phyloP scores from a whole-genome alignment of 1,140 invertebrate species.

The Aphelinus certus region DNA sequence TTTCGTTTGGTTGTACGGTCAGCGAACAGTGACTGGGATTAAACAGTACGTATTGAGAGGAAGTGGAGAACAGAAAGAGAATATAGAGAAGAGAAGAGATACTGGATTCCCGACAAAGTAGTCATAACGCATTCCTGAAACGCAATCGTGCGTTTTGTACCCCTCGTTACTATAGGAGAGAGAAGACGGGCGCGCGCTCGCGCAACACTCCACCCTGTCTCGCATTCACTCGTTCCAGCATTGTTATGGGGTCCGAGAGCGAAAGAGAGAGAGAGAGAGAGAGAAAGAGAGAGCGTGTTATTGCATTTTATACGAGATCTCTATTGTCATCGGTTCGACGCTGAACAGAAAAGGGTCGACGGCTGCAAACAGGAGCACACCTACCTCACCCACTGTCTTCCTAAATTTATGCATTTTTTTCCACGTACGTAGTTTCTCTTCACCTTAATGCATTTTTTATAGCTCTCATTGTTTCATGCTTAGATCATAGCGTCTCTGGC shows the following conservation, averaged over 20 bases:
- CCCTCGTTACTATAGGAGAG: constrained; percentile 52
- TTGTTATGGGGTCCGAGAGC: too few species aligned
- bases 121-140: constrained; percentile 62
- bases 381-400: neutral
- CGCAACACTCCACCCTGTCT: neutral
- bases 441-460: constrained; percentile 26
- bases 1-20: too few species aligned
- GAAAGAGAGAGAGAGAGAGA: too few species aligned
- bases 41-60: neutral
- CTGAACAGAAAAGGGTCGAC: neutral
- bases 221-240: neutral
- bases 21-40: constrained; percentile 13
- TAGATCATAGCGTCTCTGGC: too few species aligned
- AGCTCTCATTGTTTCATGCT: constrained; percentile 11
- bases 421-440: neutral
- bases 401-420: constrained; percentile 4
- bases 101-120: constrained; percentile 61
- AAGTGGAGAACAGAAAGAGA: constrained; percentile 6
- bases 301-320: constrained; percentile 58
- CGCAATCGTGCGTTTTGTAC: constrained; percentile 56
- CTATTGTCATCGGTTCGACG: constrained; percentile 40
- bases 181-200: constrained; percentile 41
- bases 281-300: constrained; percentile 56
- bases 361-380: neutral
- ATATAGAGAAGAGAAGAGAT: constrained; percentile 42